Evolutionary conservation across 2,113 vertebrate species (phyloP).

Genomic region (Notarius lentiginosus): DNA sequence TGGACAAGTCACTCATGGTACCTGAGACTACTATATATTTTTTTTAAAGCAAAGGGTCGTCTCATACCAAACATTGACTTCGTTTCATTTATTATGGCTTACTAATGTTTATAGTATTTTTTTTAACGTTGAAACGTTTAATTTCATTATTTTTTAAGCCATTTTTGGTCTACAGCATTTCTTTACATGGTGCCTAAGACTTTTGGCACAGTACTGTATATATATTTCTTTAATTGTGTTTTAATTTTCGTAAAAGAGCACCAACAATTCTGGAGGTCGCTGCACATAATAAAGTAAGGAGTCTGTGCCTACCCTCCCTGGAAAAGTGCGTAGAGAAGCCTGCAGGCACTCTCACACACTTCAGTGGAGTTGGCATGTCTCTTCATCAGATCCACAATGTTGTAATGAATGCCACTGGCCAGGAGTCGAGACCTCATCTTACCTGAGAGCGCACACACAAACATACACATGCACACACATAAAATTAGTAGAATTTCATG

Average conservation of each 20-base stretch:
- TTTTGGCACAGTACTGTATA: background rate
- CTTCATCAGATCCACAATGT: slow-evolving; percentile 89
- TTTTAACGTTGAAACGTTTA: too few species aligned
- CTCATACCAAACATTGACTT: too few species aligned
- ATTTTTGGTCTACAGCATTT: too few species aligned
- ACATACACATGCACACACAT: background rate
- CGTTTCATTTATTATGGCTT: too few species aligned
- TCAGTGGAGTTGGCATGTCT: slow-evolving; percentile 74
- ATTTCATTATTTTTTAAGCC: too few species aligned
- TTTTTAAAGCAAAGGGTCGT: too few species aligned
- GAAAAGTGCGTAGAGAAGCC: slow-evolving; percentile 82
- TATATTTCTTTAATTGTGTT: background rate
- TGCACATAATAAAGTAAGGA: background rate
- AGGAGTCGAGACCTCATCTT: slow-evolving; percentile 80
- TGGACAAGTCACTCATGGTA: too few species aligned
- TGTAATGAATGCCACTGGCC: slow-evolving; percentile 89
- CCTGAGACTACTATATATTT: too few species aligned
- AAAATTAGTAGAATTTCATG: background rate
- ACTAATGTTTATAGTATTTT: too few species aligned
- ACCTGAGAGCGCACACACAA: slow-evolving; percentile 66
- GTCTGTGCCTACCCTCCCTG: slow-evolving; percentile 80
- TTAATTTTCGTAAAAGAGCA: background rate
- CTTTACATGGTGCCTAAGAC: too few species aligned
- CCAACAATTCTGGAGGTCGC: too few species aligned
- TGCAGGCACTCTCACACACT: slow-evolving; percentile 84